phyloP scores from a whole-genome alignment of 2,113 vertebrate genomes.

The Hyaena hyaena region DNA sequence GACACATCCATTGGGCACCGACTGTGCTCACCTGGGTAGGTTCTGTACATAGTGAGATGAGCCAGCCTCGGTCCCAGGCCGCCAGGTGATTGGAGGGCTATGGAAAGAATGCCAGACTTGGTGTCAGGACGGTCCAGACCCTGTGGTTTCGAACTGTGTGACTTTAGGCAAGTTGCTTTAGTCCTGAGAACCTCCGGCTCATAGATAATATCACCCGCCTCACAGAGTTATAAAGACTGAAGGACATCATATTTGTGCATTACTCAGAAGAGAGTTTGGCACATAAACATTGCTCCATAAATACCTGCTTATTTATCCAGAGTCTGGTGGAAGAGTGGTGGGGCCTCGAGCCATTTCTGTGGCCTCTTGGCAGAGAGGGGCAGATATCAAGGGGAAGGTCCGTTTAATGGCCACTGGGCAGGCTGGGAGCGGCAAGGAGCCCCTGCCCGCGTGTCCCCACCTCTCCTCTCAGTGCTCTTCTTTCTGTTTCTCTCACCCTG shows the following conservation, averaged over 20 bases:
- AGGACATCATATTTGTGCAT: neutral
- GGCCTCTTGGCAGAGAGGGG: neutral
- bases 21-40: neutral
- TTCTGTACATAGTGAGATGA: neutral
- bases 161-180: neutral
- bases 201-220: neutral
- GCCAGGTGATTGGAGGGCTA: no score
- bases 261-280: neutral
- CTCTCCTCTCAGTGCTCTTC: neutral
- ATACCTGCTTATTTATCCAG: neutral
- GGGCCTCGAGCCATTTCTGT: slow-evolving; percentile 32
- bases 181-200: neutral
- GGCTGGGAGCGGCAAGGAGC: neutral
- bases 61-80: neutral
- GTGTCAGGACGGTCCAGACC: neutral
- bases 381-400: neutral
- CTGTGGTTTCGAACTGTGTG: neutral
- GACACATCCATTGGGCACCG: neutral
- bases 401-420: neutral
- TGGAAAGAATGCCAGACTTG: neutral
- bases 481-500: neutral
- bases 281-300: neutral
- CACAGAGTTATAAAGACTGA: neutral
- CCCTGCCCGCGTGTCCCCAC: neutral
- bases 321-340: fast-evolving